Evolutionary conservation across 2,888 invertebrate species (phyloP).

Genomic region (Schizotus pectinicornis): DNA sequence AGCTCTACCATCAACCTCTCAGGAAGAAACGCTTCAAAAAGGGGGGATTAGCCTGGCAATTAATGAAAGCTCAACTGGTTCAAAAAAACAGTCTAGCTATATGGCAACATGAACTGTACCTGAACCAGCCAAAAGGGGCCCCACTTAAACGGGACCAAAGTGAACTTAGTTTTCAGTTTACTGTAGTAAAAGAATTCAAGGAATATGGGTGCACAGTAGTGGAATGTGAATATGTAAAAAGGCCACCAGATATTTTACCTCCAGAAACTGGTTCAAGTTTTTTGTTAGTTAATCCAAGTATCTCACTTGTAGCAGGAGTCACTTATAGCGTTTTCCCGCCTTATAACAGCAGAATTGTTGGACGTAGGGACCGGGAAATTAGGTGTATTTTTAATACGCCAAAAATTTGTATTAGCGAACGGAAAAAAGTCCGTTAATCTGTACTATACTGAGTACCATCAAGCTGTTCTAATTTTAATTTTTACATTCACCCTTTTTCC

Average conservation of each 20-base stretch:
- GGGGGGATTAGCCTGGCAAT: constrained; percentile 59
- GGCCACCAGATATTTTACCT: constrained; percentile 1
- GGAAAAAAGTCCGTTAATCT: too few species aligned
- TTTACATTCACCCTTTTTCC: too few species aligned
- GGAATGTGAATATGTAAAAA: constrained; percentile 32
- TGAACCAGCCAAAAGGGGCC: constrained; percentile 59
- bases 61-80: constrained; percentile 59
- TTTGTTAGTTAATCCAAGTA: constrained; percentile 22
- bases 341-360: constrained; percentile 32
- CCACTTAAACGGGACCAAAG: constrained; percentile 27
- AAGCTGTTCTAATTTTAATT: too few species aligned
- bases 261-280: too few species aligned
- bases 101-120: constrained; percentile 64
- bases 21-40: constrained; percentile 57
- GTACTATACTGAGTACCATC: too few species aligned
- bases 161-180: constrained; percentile 31
- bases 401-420: constrained; percentile 29
- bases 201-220: constrained; percentile 45
- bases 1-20: constrained; percentile 38
- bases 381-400: constrained; percentile 36
- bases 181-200: constrained; percentile 36
- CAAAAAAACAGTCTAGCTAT: constrained; percentile 59
- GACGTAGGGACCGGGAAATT: constrained; percentile 9
- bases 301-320: constrained; percentile 27
- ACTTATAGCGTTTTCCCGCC: constrained; percentile 45